Conservation (phyloP, 2,113 vertebrate species). For the Sarotherodon lohbergeri region DNA sequence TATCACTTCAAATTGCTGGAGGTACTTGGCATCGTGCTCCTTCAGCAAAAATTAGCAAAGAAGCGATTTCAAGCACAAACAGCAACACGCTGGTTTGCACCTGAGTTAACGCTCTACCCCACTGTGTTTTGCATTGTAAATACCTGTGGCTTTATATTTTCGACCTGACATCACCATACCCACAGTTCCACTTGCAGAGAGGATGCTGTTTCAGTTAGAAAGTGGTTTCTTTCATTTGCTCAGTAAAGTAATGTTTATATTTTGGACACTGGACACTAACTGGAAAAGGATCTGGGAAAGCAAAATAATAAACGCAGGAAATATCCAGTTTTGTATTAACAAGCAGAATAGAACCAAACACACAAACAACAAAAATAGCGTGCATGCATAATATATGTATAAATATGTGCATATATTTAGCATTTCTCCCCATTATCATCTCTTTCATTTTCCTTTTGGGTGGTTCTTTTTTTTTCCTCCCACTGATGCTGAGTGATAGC, state of each 20-base stretch:
- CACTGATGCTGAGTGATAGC: slow-evolving; percentile 29
- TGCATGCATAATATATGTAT: slow-evolving; percentile 40
- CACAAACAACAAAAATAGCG: not conserved
- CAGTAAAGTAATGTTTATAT: not conserved
- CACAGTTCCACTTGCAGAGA: not conserved
- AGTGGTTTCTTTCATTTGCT: not conserved
- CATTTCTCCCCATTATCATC: slow-evolving; percentile 40
- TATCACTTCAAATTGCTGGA: not conserved
- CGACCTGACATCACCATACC: not conserved
- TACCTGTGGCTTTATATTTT: not conserved
- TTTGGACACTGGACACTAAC: not conserved
- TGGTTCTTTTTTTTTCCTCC: not conserved
- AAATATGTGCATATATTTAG: slow-evolving; percentile 59
- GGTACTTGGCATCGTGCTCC: not conserved
- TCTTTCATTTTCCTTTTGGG: slow-evolving; percentile 40
- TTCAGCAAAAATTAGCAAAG: not conserved
- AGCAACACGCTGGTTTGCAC: not conserved
- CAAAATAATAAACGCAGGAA: not conserved
- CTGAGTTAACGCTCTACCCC: not conserved
- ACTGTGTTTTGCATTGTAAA: not conserved
- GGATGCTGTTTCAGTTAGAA: not conserved
- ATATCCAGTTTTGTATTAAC: not conserved
- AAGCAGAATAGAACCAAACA: not conserved
- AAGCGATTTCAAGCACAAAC: not conserved
- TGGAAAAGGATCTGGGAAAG: not conserved